These are phyloP conservation scores for Chironomus tentans DNA, from an alignment of 2,888 invertebrate genomes.

Conservation along the genomic window DNA sequence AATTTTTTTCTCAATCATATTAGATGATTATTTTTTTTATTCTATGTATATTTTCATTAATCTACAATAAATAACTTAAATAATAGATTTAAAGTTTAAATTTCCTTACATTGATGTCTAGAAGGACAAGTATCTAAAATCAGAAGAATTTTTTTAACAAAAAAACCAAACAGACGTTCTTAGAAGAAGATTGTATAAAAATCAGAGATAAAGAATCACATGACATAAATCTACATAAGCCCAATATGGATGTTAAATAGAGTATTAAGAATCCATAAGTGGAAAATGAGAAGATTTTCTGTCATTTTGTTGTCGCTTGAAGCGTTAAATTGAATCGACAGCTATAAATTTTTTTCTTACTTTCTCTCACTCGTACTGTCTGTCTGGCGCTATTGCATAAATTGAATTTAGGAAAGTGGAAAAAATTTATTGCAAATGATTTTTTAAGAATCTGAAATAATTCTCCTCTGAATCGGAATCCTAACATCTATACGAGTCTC, in stretches of 20 bases:
- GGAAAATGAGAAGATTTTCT: conserved; percentile 19
- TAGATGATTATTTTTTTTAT: no score
- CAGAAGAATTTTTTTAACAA: background rate
- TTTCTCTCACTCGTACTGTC: background rate
- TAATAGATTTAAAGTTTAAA: no score
- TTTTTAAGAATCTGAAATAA: background rate
- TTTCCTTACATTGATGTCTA: no score
- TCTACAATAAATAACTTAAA: no score
- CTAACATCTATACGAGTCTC: background rate
- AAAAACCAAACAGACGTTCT: background rate
- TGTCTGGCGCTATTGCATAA: background rate
- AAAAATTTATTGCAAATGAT: background rate
- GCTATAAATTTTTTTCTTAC: background rate
- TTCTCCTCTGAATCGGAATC: background rate
- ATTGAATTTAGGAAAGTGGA: background rate
- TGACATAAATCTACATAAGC: conserved; percentile 6
- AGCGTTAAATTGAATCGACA: conserved; percentile 24
- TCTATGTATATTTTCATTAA: no score
- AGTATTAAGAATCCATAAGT: conserved; percentile 18
- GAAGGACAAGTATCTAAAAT: no score
- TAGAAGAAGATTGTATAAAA: background rate
- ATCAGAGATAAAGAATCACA: background rate
- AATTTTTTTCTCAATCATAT: no score
- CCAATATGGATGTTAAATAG: conserved; percentile 13
- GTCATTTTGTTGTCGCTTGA: background rate